phyloP scores from a whole-genome alignment of 2,113 vertebrate species.

The Rhinopomastus cyanomelas region DNA sequence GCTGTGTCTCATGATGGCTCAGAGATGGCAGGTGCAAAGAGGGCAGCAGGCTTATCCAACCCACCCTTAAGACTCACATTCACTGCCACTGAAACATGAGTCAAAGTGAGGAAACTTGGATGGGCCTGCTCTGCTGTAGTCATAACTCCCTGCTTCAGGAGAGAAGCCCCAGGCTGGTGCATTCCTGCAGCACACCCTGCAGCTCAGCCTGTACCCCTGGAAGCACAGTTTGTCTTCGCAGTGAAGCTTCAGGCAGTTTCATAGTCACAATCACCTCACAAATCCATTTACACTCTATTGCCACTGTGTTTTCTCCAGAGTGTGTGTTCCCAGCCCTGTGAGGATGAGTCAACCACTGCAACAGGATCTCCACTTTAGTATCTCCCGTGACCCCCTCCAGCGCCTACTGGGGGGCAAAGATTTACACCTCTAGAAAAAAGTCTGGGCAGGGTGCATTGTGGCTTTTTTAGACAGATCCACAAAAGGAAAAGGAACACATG shows the following conservation, averaged over 20 bases:
- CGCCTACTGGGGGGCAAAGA: not conserved
- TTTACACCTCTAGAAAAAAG: not conserved
- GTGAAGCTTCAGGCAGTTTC: not conserved
- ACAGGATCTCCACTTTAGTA: not conserved
- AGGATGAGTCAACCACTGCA: not conserved
- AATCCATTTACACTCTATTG: not conserved
- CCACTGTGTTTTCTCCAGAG: not conserved
- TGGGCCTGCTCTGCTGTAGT: not conserved
- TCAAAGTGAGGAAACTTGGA: not conserved
- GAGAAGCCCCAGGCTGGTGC: not conserved
- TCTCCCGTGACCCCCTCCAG: not conserved
- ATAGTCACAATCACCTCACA: not conserved
- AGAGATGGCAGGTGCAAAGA: not conserved
- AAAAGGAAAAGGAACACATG: not conserved
- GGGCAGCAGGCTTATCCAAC: not conserved
- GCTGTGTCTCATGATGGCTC: not conserved
- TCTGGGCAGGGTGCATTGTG: not conserved
- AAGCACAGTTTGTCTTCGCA: not conserved
- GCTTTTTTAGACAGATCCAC: not conserved
- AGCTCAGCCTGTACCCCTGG: not conserved
- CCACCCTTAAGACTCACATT: not conserved
- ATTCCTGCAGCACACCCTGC: not conserved
- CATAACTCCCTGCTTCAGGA: not conserved
- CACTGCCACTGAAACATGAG: not conserved
- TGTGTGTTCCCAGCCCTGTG: not conserved